A percentile compares a stretch with the other conserved stretches of the same genome.
Evolutionary conservation across 2,113 vertebrate genomes (phyloP).

Genomic region (Dasyurus viverrinus): DNA sequence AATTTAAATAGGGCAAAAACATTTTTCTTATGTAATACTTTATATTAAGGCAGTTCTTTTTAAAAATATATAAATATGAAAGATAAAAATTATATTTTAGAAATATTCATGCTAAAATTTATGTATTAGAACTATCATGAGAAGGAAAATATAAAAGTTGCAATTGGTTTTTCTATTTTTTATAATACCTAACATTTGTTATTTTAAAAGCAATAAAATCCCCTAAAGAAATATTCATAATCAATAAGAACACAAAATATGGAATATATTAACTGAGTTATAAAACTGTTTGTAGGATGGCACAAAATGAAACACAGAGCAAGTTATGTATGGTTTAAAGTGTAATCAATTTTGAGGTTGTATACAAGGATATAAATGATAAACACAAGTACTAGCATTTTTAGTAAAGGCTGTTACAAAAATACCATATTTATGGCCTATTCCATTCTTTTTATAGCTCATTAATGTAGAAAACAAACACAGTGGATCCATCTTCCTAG

Average conservation of each 20-base stretch:
- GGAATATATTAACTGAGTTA: slow-evolving; percentile 87
- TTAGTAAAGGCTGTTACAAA: slow-evolving; percentile 86
- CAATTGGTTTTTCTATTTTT: slow-evolving; percentile 75
- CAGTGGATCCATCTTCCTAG: slow-evolving; percentile 82
- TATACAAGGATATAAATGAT: slow-evolving; percentile 86
- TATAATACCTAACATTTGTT: slow-evolving; percentile 81
- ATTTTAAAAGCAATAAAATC: slow-evolving; percentile 86
- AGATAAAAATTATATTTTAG: slow-evolving; percentile 69
- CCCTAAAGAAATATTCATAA: slow-evolving; percentile 87
- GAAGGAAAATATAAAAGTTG: slow-evolving; percentile 77
- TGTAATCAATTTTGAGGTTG: slow-evolving; percentile 88
- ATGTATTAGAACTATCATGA: slow-evolving; percentile 76
- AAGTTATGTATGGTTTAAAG: slow-evolving; percentile 85
- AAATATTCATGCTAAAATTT: slow-evolving; percentile 71
- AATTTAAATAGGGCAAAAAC: slow-evolving; percentile 69
- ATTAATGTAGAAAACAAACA: slow-evolving; percentile 87
- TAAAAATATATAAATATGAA: slow-evolving; percentile 58
- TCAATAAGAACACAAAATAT: slow-evolving; percentile 88
- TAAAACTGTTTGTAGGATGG: slow-evolving; percentile 85
- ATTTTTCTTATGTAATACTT: slow-evolving; percentile 58
- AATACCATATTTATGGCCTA: slow-evolving; percentile 84
- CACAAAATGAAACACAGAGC: slow-evolving; percentile 86
- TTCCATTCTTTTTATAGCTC: slow-evolving; percentile 87
- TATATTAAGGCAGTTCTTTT: slow-evolving; percentile 49
- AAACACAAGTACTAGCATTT: slow-evolving; percentile 85